Evolutionary conservation across 2,888 invertebrate genomes (phyloP), one percentile per base, ranked within the genome.

Genomic region (Ophion obscuratus): DNA sequence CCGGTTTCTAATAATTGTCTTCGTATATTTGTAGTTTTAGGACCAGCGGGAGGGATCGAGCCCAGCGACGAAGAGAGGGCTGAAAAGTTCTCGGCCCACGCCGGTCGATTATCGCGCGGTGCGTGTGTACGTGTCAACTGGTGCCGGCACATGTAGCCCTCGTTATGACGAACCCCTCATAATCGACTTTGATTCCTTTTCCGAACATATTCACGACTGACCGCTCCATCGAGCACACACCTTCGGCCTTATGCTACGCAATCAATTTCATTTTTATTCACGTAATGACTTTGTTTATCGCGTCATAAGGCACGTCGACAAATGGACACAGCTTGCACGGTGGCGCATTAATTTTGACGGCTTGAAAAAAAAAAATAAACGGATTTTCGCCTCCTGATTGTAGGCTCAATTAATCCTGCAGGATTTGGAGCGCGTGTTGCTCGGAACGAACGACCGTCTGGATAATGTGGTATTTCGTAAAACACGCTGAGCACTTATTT

Each of bases 261-360:
- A 81, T 86, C 83, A 62, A 81, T 85, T 84, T 70, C 62, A 71
- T 71, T 75, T 75, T 27, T 31, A 17, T 77, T 40, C 44, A 24
- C n/a, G 71, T 93, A 93, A 93, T 93, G 91, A 92, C 91, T 93
- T 93, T 93, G 93, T 93, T 93, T 92, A 91, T 90, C 86, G 83
- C 86, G 91, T 91, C 91, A 90, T 90, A 90, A 92, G 74, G 90
- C 84, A 20, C 20, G 87, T 82, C 87, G 53, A 31, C 73, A 83
- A 59, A 70, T 81, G 11, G 77, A 64, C 84, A 9, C 92, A 91
- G 92, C 90, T 92, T 92, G 90, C 91, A 85, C 89, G 88, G 87
- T 89, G 53, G 53, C 53, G 53, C 14, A 5, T 5, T 53, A 14
- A 53, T 53, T 53, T 14, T 53, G 53, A 53, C 53, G 11, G 53